Base-by-base conservation (phyloP, 1,140 invertebrate species). In the Mactra quadrangularis region DNA sequence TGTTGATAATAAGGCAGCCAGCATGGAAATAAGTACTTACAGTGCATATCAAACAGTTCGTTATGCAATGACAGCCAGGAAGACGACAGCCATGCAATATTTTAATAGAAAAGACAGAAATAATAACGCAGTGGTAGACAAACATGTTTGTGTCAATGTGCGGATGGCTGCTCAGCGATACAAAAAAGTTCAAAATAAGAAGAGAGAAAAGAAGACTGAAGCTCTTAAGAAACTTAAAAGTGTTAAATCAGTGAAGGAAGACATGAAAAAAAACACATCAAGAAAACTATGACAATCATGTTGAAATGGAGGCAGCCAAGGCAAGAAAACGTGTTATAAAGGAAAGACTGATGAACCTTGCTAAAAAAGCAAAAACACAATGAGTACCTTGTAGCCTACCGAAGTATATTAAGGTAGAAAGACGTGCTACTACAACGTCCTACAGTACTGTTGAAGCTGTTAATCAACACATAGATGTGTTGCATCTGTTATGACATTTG, bases 41-140 rank as follows among this genome's bases (percentile, higher is more conserved):
- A 77, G 25, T 45, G 41, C 83, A 0, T 60, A 82, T 27, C 83
- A 87, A 35, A 85, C 78, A 11, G 38, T 85, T 19, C 68, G 84
- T 11, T 85, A 82, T 74, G 57, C 25, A 4, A 19, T 87, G 0
- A 45, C 11, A 33, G 45, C 74, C 0, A 27, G 52, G 33, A 35
- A 74, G 1, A 53, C 57, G 22, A 57, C 72, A 52, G 77, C 83
- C 27, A 9, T 87, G 0, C 17, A 77, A 2, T 75, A 68, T 25
- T 87, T 83, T 38, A 29, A 45, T 3, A 77, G 59, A 57, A 66
- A 25, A 38, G 62, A 87, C 33, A 7, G 22, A 4, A 55, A 66
- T 22, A 47, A 70, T 35, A 74, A 84, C 35, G 19, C 25, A n/a
- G 29, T 84, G 4, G 38, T 75, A 31, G 75, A 77, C 45, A 77